Percentiles rank a stretch among this genome's conserved stretches.
These are phyloP conservation scores for Bimastos eiseni DNA, from an alignment of 2,888 invertebrate genomes.

Conservation along the genomic window DNA sequence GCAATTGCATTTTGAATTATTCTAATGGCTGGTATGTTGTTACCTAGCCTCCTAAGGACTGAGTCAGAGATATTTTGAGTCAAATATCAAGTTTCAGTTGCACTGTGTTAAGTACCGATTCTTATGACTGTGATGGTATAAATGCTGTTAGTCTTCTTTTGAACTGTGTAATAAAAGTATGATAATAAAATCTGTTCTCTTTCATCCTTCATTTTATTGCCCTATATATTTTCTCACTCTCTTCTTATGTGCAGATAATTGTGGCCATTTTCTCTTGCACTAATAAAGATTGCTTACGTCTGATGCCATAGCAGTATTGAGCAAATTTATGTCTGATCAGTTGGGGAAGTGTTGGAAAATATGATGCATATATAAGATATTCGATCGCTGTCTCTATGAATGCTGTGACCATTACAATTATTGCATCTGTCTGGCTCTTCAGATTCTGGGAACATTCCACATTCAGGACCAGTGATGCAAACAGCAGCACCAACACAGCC, in stretches of 20 bases:
- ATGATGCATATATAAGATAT: not conserved
- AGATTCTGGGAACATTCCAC: not conserved
- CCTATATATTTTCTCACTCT: not conserved
- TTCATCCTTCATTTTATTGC: not conserved
- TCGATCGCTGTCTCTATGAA: not conserved
- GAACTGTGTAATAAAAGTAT: not conserved
- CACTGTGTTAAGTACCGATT: not conserved
- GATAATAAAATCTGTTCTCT: not conserved
- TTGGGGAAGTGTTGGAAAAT: not conserved
- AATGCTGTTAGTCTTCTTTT: not conserved
- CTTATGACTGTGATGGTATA: not conserved
- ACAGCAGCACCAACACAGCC: not conserved
- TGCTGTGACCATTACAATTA: not conserved
- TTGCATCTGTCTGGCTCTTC: not conserved
- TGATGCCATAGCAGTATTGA: not conserved
- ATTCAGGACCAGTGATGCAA: not conserved
- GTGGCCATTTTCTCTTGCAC: not conserved
- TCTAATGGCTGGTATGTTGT: too few relatives aligned
- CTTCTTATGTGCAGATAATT: not conserved
- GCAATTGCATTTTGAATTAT: too few relatives aligned
- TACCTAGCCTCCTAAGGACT: too few relatives aligned
- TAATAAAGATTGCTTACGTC: not conserved
- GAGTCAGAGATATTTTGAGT: too few relatives aligned
- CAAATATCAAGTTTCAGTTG: too few relatives aligned
- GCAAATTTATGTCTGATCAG: not conserved